Evolutionary conservation across 1,140 invertebrate species (phyloP).

Genomic region (Nephotettix cincticeps): DNA sequence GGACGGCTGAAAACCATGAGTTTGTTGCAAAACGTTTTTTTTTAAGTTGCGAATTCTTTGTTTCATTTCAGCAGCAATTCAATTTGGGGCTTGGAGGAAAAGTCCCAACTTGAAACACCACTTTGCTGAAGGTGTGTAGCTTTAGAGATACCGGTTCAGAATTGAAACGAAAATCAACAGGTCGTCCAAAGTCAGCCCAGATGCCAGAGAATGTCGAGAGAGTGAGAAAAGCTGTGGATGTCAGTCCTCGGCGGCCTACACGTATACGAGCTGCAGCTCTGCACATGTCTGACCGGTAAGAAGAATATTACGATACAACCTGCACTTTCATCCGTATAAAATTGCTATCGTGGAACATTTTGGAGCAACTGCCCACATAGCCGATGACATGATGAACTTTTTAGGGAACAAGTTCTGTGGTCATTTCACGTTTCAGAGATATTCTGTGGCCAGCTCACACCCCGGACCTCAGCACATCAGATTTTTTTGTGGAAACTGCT

Average conservation of each 20-base stretch:
- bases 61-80: slow-evolving; percentile 27
- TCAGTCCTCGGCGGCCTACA: slow-evolving; percentile 4
- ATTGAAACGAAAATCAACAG: slow-evolving; percentile 29
- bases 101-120: slow-evolving; percentile 27
- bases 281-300: not conserved
- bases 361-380: slow-evolving; percentile 20
- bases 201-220: not conserved
- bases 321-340: slow-evolving; percentile 35
- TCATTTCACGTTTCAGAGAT: too few relatives aligned
- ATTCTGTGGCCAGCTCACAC: too few relatives aligned
- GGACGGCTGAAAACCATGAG: slow-evolving; percentile 1
- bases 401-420: too few relatives aligned
- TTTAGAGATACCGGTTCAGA: slow-evolving; percentile 34
- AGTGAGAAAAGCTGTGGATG: slow-evolving; percentile 7
- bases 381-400: too few relatives aligned
- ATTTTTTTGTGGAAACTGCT: too few relatives aligned
- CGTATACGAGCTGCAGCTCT: slow-evolving; percentile 11
- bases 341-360: slow-evolving; percentile 31
- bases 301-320: slow-evolving; percentile 7
- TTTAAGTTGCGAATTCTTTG: slow-evolving; percentile 14
- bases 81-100: slow-evolving; percentile 19
- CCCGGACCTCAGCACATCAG: too few relatives aligned
- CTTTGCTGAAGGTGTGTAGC: slow-evolving; percentile 31
- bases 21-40: slow-evolving; percentile 24
- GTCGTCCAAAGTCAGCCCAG: not conserved